Percentiles rank a stretch among this genome's conserved stretches.
phyloP scores from a whole-genome alignment of 2,113 vertebrate genomes.

The Balaenoptera acutorostrata region DNA sequence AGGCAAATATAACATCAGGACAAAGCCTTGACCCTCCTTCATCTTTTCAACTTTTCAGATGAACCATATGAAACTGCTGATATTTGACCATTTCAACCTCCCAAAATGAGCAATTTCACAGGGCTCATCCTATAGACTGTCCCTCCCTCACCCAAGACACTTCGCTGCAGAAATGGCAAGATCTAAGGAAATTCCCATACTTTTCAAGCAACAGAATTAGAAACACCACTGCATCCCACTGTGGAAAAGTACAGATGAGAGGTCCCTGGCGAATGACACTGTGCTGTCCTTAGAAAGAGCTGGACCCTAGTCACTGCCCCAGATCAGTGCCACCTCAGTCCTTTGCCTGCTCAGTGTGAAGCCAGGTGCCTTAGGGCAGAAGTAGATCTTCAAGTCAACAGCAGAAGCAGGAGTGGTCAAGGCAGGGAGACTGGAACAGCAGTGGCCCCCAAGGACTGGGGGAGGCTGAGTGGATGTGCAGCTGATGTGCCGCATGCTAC shows the following conservation, averaged over 20 bases:
- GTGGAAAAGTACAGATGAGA: background rate
- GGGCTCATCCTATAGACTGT: background rate
- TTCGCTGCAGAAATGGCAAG: background rate
- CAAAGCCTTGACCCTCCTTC: background rate
- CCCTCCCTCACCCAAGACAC: background rate
- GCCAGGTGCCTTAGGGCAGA: background rate
- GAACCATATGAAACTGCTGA: background rate
- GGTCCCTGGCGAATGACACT: background rate
- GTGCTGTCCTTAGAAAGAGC: background rate
- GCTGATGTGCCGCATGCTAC: accelerated
- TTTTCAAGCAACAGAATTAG: background rate
- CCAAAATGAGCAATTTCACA: background rate
- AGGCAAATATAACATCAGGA: background rate
- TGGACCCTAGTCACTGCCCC: background rate
- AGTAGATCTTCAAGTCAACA: background rate
- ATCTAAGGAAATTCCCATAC: background rate
- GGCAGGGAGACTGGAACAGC: background rate
- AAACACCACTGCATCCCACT: background rate
- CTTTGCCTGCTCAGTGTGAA: background rate
- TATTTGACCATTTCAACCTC: background rate
- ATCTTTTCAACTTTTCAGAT: background rate
- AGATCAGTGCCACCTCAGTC: background rate
- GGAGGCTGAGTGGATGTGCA: background rate
- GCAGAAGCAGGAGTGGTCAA: background rate
- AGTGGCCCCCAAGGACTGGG: background rate